phyloP scores from a whole-genome alignment of 1,140 invertebrate species.

The Hermetia illucens region DNA sequence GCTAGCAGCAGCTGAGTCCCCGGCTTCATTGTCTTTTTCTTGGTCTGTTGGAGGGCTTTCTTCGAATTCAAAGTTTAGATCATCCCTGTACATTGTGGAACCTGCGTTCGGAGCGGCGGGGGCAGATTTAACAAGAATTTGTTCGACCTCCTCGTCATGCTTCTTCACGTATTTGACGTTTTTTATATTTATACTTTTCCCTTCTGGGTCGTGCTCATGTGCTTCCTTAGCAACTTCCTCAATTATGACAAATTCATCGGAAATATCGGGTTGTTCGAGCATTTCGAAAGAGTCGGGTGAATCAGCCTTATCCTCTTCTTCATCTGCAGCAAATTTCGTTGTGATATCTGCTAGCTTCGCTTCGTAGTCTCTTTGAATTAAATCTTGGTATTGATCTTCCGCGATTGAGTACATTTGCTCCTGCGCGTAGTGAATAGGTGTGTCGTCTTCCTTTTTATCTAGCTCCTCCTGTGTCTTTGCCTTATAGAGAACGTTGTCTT shows the following conservation, averaged over 20 bases:
- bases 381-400: slow-evolving; percentile 25
- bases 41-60: slow-evolving; percentile 47
- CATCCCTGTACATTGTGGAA: slow-evolving; percentile 37
- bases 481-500: slow-evolving; percentile 24
- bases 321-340: slow-evolving; percentile 17
- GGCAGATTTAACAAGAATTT: slow-evolving; percentile 48
- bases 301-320: slow-evolving; percentile 45
- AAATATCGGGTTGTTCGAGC: slow-evolving; percentile 67
- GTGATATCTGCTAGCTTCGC: slow-evolving; percentile 31
- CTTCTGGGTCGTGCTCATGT: slow-evolving; percentile 61
- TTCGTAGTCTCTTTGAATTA: slow-evolving; percentile 26
- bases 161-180: slow-evolving; percentile 39
- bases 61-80: slow-evolving; percentile 55
- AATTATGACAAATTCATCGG: slow-evolving; percentile 74
- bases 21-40: slow-evolving; percentile 33
- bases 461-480: slow-evolving; percentile 25
- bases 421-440: slow-evolving; percentile 10
- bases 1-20: slow-evolving; percentile 51
- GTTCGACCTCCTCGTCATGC: slow-evolving; percentile 58
- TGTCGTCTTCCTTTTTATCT: slow-evolving; percentile 21
- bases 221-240: slow-evolving; percentile 75
- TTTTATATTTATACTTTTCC: slow-evolving; percentile 58
- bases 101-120: slow-evolving; percentile 33
- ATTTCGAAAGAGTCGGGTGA: slow-evolving; percentile 85
- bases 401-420: slow-evolving; percentile 19